phyloP scores from a whole-genome alignment of 37 sponge, comb jelly and placozoan species.

The Theonella swinhoei region DNA sequence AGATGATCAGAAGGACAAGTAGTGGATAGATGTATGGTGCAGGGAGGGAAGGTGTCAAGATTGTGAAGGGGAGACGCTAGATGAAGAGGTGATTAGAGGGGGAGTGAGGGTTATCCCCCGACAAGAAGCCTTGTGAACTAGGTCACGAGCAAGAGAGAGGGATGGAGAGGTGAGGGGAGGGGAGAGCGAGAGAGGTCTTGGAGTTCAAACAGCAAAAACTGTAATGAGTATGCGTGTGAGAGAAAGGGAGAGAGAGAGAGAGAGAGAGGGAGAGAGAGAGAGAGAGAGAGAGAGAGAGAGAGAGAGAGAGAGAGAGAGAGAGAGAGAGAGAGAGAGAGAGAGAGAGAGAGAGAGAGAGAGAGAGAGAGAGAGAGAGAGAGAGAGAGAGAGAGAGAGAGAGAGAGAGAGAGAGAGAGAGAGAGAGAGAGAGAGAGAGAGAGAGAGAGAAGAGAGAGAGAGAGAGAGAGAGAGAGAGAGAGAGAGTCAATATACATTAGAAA shows the following conservation, averaged over 20 bases:
- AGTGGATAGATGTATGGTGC: no score
- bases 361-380: constrained; percentile 34
- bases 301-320: background rate
- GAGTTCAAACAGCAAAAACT: constrained; percentile 34
- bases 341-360: constrained; percentile 21
- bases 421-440: background rate
- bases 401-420: constrained; percentile 38
- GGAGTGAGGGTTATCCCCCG: background rate
- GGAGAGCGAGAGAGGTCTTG: background rate
- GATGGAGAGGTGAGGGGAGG: background rate
- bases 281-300: constrained; percentile 22
- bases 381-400: constrained; percentile 42
- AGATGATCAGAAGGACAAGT: no score
- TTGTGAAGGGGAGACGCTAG: background rate
- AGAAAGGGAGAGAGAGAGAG: background rate
- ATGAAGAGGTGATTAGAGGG: background rate
- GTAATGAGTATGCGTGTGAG: background rate
- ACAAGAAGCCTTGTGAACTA: background rate
- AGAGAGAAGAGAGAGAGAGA: background rate
- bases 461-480: constrained; percentile 27
- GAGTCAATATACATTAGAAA: background rate
- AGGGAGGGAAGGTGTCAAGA: background rate
- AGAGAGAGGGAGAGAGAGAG: constrained; percentile 2
- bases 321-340: constrained; percentile 2
- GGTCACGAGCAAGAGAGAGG: background rate